These are phyloP conservation scores for Anneissia japonica DNA, from an alignment of 35 echinoderm and acorn worm species.

Conservation along the genomic window DNA sequence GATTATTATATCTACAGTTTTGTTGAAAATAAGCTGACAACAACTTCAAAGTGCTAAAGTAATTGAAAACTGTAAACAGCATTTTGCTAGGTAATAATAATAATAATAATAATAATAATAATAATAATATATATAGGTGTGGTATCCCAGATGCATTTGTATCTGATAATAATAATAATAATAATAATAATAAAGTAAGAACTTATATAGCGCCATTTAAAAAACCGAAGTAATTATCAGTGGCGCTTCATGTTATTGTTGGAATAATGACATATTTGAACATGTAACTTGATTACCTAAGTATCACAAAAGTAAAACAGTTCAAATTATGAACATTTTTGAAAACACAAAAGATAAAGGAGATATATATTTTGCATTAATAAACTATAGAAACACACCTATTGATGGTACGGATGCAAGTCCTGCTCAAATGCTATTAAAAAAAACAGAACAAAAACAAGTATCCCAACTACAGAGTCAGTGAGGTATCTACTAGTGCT, in stretches of 20 bases:
- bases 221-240: not conserved
- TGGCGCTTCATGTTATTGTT: not conserved
- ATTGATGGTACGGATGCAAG: conserved; percentile 23
- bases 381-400: conserved; percentile 29
- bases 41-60: not conserved
- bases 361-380: conserved; percentile 26
- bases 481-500: too few relatives aligned
- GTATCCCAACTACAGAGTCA: conserved; percentile 3
- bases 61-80: conserved; percentile 22
- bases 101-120: too few relatives aligned
- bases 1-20: conserved; percentile 48
- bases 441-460: conserved; percentile 7
- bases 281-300: not conserved
- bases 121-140: too few relatives aligned
- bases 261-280: conserved; percentile 23
- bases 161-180: conserved; percentile 5
- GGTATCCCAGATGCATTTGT: conserved; percentile 35
- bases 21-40: conserved; percentile 24
- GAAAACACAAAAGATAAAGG: not conserved
- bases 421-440: conserved; percentile 27
- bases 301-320: conserved; percentile 50
- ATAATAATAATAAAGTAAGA: too few relatives aligned
- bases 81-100: conserved; percentile 33
- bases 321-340: conserved; percentile 36
- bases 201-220: too few relatives aligned